These are phyloP conservation scores for Drosophila paranaensis DNA, from an alignment of 2,888 invertebrate species.

Conservation along the genomic window DNA sequence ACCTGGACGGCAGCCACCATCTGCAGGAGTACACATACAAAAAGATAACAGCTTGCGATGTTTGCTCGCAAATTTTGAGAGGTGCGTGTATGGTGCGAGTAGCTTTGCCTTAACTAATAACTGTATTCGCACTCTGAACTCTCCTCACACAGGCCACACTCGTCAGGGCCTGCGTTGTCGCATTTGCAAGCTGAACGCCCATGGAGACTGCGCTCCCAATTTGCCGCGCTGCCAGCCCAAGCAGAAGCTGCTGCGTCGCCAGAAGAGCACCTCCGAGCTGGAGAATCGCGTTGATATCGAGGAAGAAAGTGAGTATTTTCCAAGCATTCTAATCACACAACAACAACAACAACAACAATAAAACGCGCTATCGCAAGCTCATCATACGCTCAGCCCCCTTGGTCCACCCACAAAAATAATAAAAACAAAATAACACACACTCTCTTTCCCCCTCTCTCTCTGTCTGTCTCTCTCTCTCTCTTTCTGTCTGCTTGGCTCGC, in stretches of 20 bases:
- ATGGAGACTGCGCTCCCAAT: conserved; percentile 94
- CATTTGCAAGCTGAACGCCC: conserved; percentile 95
- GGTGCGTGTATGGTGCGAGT: conserved; percentile 86
- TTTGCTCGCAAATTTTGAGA: conserved; percentile 96
- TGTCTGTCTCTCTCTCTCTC: neutral
- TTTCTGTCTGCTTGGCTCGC: conserved; percentile 5
- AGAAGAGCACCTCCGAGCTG: conserved; percentile 95
- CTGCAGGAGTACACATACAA: conserved; percentile 98
- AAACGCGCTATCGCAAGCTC: conserved; percentile 24
- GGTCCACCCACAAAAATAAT: neutral
- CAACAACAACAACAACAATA: neutral
- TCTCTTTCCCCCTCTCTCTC: neutral
- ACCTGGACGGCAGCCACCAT: conserved; percentile 88
- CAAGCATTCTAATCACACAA: conserved; percentile 34
- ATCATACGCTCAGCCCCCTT: conserved; percentile 32
- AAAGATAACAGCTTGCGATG: conserved; percentile 97
- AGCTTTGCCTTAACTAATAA: neutral
- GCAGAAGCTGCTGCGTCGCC: conserved; percentile 92
- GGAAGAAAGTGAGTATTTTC: conserved; percentile 91
- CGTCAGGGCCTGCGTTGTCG: conserved; percentile 95
- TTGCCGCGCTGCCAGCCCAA: conserved; percentile 94
- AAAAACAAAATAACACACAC: conserved; percentile 19
- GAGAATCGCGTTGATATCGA: conserved; percentile 90
- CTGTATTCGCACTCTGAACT: neutral
- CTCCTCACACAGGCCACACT: conserved; percentile 89